Evolutionary conservation across 2,113 vertebrate genomes (phyloP), one percentile per base, ranked within the genome.

Genomic region (Polyodon spathula): DNA sequence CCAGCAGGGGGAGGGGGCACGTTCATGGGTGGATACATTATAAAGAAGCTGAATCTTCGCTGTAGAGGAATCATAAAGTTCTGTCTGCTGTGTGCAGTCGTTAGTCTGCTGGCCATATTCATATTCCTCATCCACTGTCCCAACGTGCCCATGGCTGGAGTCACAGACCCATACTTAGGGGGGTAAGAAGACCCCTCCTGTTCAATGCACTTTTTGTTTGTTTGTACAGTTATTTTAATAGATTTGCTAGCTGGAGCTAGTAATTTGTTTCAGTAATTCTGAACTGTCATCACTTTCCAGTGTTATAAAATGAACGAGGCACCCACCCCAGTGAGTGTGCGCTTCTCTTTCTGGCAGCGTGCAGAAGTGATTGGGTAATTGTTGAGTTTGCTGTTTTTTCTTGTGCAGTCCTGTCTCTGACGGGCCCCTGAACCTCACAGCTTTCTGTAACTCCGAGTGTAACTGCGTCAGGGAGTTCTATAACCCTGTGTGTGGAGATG

Each of bases 1-100:
- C 94, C 95, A 1, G 94, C 95, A 0, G 95, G 94, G 5, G 95
- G 94, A 0, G 95, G 92, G 0, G 93, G 95, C 61, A 98, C 94
- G 0, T 92, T 98, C 69, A 79, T 98, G 52, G 95, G 96, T 0
- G 93, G 96, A 65, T 95, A 93, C 81, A 84, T 98, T 0, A 91
- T 97, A 70, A 97, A 95, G 74, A 92, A 85, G 69, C 63, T 94
- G 8, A 95, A 91, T 70, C 83, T 97, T 1, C 93, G 91, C 5
- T 97, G 95, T 46, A 78, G 88, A 0, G 85, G 87, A 37, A 87
- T 93, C 72, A 85, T 97, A 76, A 87, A 87, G 15, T 76, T 96
- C 76, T 97, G 94, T 70, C 79, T 93, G 65, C 11, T 92, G 41
- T 93, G 90, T 58, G 81, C 89, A 0, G 8, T 90, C 46, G 64